Evolutionary conservation across 2,113 vertebrate species (phyloP).

Genomic region (Chloroceryle aenea): DNA sequence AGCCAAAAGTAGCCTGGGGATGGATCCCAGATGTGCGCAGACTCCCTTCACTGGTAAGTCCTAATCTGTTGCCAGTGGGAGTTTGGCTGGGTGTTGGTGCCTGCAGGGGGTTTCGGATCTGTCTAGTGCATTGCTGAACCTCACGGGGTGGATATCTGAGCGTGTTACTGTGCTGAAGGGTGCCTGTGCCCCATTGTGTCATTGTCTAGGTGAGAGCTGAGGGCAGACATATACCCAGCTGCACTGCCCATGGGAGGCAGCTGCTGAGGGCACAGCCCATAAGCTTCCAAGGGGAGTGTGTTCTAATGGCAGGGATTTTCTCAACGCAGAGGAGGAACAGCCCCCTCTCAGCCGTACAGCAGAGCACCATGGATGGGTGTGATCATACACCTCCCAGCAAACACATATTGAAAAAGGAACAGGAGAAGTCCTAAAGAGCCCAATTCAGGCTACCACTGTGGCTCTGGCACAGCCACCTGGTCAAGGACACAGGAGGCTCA

Average conservation of each 20-base stretch:
- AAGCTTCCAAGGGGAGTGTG: not conserved
- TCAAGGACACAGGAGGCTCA: not conserved
- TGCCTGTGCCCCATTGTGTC: accelerated
- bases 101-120: not conserved
- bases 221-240: not conserved
- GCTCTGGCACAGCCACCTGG: not conserved
- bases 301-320: not conserved
- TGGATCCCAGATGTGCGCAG: not conserved
- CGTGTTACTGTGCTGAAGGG: not conserved
- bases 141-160: not conserved
- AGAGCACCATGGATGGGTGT: not conserved
- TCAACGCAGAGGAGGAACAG: not conserved
- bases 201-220: not conserved
- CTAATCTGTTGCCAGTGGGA: not conserved
- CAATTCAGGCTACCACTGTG: not conserved
- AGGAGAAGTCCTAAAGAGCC: not conserved
- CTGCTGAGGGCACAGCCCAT: not conserved
- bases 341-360: not conserved
- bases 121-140: not conserved
- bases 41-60: not conserved
- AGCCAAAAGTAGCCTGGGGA: not conserved
- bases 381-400: not conserved
- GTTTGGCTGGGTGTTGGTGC: not conserved
- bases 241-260: not conserved
- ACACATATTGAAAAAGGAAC: not conserved